Conservation (phyloP, 2,113 vertebrate genomes). For the Oreochromis spilurus region DNA sequence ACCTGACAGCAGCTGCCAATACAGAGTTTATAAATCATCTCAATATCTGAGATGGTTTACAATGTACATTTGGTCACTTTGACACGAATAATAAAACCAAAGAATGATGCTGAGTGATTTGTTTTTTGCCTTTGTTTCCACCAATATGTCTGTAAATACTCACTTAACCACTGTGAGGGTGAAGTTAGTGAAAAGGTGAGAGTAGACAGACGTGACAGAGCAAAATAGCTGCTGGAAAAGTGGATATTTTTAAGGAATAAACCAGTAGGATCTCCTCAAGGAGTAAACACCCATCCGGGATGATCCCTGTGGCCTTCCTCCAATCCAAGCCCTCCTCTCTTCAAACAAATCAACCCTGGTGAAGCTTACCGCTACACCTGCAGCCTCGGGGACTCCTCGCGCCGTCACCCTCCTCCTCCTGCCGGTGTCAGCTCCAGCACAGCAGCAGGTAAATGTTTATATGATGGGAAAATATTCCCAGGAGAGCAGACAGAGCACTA, state of each 20-base stretch:
- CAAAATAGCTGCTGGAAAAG: not conserved
- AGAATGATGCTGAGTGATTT: not conserved
- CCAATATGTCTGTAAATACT: not conserved
- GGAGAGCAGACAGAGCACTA: not conserved
- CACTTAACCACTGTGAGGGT: no score
- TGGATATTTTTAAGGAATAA: not conserved
- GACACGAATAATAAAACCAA: not conserved
- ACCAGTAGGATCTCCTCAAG: not conserved
- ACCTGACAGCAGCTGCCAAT: not conserved
- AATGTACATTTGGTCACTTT: not conserved
- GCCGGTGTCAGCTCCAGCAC: not conserved
- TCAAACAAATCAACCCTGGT: not conserved
- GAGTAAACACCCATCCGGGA: not conserved
- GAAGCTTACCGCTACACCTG: conserved; percentile 18
- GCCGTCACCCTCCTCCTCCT: not conserved
- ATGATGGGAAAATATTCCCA: not conserved
- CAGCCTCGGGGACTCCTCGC: not conserved
- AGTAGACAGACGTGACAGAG: not conserved
- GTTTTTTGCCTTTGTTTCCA: not conserved
- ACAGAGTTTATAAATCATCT: not conserved
- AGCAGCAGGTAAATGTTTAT: not conserved
- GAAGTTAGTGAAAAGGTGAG: no score
- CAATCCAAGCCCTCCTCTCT: not conserved
- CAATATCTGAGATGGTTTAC: not conserved
- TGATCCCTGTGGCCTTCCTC: conserved; percentile 6